phyloP scores from a whole-genome alignment of 2,797 vertebrate species.

The Podargus strigoides region DNA sequence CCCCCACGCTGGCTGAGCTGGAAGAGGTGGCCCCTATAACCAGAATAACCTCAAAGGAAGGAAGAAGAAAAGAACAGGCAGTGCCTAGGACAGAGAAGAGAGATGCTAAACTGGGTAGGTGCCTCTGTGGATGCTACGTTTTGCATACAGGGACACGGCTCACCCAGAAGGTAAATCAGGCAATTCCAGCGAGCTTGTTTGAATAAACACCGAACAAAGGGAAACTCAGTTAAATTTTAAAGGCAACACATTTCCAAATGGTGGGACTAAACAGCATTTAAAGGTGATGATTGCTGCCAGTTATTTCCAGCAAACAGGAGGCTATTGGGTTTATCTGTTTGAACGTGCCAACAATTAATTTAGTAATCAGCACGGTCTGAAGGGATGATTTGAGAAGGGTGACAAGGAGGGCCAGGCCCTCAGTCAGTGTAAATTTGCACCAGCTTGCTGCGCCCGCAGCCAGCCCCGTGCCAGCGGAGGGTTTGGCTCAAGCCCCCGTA shows the following conservation, averaged over 20 bases:
- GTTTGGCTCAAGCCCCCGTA: background rate
- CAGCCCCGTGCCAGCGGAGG: rapidly evolving
- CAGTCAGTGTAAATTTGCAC: background rate
- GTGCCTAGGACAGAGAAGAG: background rate
- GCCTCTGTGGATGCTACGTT: background rate
- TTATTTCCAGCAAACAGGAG: background rate
- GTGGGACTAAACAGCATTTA: background rate
- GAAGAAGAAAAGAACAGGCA: background rate
- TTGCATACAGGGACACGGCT: background rate
- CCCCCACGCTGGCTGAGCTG: rapidly evolving
- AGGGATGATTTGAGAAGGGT: background rate
- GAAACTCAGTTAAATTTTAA: constrained; percentile 20
- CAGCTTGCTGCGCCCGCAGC: background rate
- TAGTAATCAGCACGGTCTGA: background rate
- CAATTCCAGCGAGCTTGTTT: background rate
- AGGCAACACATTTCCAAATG: background rate
- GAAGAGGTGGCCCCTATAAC: background rate
- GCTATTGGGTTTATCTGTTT: background rate
- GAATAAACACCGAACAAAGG: background rate
- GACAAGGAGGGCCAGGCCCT: background rate
- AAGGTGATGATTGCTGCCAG: background rate
- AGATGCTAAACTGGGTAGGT: background rate
- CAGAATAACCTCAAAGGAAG: background rate
- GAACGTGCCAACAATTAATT: background rate
- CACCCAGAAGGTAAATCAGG: background rate